Conservation (phyloP, 2,797 vertebrate species). For the Acanthurus tractus region DNA sequence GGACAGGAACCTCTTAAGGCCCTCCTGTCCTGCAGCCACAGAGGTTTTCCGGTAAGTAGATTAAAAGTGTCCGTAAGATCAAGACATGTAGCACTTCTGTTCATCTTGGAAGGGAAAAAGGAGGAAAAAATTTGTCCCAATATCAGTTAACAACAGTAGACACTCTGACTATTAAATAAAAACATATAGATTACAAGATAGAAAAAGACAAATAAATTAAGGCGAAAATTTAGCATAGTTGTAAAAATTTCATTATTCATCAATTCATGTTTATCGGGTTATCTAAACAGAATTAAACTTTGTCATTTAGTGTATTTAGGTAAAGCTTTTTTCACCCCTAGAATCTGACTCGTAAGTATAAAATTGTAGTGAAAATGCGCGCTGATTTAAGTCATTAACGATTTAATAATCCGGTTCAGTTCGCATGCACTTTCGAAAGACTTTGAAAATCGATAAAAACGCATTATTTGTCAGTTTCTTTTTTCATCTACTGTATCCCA, state of each 20-base stretch:
- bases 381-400: too few species aligned
- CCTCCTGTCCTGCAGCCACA: not conserved
- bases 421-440: too few species aligned
- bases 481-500: not conserved
- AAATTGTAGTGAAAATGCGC: too few species aligned
- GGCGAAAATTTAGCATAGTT: too few species aligned
- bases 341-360: too few species aligned
- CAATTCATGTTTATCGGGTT: too few species aligned
- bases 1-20: constrained; percentile 56
- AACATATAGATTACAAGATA: not conserved
- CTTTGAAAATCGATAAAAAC: not conserved
- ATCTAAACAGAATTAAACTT: too few species aligned
- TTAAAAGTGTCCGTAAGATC: constrained; percentile 12
- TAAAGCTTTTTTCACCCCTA: too few species aligned
- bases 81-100: constrained; percentile 15
- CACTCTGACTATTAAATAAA: too few species aligned
- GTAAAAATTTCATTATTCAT: too few species aligned
- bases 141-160: not conserved
- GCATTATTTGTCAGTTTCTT: not conserved
- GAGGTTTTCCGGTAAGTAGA: constrained; percentile 33
- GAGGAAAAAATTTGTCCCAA: not conserved
- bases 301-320: too few species aligned
- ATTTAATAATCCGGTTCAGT: too few species aligned
- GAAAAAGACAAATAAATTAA: not conserved
- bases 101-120: not conserved